Base-by-base conservation (phyloP, 1,140 invertebrate species). In the Diploscapter pachys region DNA sequence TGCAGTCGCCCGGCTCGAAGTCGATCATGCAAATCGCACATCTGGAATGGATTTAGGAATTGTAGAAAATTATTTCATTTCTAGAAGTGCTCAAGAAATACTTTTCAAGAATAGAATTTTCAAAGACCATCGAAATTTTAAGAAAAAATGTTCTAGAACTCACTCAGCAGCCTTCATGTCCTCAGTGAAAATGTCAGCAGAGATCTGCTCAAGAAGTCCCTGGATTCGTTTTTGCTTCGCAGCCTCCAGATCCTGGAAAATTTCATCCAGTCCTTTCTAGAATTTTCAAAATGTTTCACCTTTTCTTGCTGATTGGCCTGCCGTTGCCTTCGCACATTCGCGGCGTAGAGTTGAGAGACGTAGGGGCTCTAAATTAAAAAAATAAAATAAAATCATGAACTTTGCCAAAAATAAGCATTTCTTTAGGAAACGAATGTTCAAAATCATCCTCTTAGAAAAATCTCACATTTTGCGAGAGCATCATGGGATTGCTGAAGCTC, bases 11-110 rank as follows among this genome's bases (percentile, higher is more conserved):
- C 8, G 92, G 89, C 49, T 90, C 87, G 85, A 95, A 92, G 82
- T 96, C 94, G 82, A 92, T 91, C 93, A 96, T 95, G 86, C 94
- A 96, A 82, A 96, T 96, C 5, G 93, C 93, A 88, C 94, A 96
- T 80, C 90, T 91, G 56, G 4, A 71, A 69, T 49, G 3, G n/a
- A 69, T 31, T 2, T 9, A 11, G n/a, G 57, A 69, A 2, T 2
- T 48, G 2, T 11, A n/a, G 9, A 9, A 13, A 65, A 8, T 11
- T n/a, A 48, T 11, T 2, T 13, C 2, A 2, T 13, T 11, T 11
- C 9, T 11, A 65, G 31, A 65, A 11, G 9, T 65, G 57, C 9
- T 59, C 57, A 59, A 11, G 31, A 11, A 59, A 59, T 11, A 59
- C 31, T 0, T 11, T 11, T 11, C 31, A 59, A 9, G 57, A 59